Evolutionary conservation across 2,888 invertebrate species (phyloP).

Genomic region (Lutraria lutraria): DNA sequence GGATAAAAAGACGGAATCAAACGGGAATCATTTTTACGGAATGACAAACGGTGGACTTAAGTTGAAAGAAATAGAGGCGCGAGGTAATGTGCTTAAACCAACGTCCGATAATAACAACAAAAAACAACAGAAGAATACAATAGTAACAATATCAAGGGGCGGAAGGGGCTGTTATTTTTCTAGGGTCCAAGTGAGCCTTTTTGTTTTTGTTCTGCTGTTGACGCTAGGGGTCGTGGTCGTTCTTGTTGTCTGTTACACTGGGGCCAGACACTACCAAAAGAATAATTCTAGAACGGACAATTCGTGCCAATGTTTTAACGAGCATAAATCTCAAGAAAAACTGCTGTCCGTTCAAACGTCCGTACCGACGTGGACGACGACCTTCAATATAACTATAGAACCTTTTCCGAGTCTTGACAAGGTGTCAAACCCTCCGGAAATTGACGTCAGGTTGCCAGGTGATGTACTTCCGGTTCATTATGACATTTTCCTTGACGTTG

Average conservation of each 20-base stretch:
- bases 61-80: slow-evolving; percentile 51
- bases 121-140: slow-evolving; percentile 63
- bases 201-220: slow-evolving; percentile 67
- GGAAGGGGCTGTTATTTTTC: slow-evolving; percentile 73
- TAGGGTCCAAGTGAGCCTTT: slow-evolving; percentile 69
- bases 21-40: slow-evolving; percentile 30
- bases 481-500: slow-evolving; percentile 74
- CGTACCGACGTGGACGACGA: background rate
- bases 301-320: slow-evolving; percentile 20
- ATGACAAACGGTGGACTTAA: slow-evolving; percentile 37
- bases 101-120: slow-evolving; percentile 52
- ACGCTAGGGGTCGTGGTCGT: slow-evolving; percentile 71
- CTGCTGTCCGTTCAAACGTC: slow-evolving; percentile 12
- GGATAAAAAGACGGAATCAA: slow-evolving; percentile 31
- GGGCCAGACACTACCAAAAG: slow-evolving; percentile 26
- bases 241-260: slow-evolving; percentile 61
- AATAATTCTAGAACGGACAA: background rate
- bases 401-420: background rate
- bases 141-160: slow-evolving; percentile 66
- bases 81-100: slow-evolving; percentile 53
- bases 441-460: slow-evolving; percentile 74
- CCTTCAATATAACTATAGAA: background rate
- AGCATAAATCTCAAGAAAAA: background rate
- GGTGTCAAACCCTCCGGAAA: background rate
- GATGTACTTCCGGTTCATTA: slow-evolving; percentile 77